Evolutionary conservation across 2,113 vertebrate species (phyloP).

Genomic region (Circaetus cinerascens): DNA sequence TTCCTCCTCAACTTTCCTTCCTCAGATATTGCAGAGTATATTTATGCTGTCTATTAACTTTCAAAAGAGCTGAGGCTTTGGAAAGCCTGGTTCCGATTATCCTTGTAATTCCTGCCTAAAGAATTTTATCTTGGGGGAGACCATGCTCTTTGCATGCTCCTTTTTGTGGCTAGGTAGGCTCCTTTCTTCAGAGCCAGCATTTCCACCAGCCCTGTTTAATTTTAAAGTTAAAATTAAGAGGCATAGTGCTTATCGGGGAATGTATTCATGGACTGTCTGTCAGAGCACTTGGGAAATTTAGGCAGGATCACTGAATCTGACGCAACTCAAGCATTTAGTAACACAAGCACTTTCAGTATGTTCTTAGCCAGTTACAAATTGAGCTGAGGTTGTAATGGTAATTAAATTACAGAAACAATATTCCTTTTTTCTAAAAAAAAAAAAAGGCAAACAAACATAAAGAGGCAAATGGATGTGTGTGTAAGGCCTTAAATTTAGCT

Average conservation of each 20-base stretch:
- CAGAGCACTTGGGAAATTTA: neutral
- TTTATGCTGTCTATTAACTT: conserved; percentile 40
- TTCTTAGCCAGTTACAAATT: neutral
- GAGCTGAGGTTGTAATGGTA: neutral
- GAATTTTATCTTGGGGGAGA: neutral
- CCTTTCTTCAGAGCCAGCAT: neutral
- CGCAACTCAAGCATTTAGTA: neutral
- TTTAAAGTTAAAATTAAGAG: neutral
- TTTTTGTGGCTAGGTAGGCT: neutral
- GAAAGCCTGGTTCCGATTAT: conserved; percentile 29
- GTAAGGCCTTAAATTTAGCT: neutral
- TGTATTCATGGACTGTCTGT: neutral
- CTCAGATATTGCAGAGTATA: neutral
- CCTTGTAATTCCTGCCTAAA: neutral
- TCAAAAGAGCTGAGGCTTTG: conserved; percentile 3
- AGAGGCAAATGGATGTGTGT: neutral
- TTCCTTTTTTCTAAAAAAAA: neutral
- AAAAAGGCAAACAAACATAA: neutral
- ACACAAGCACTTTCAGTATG: neutral
- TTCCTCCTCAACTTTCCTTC: neutral
- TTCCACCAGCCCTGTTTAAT: neutral
- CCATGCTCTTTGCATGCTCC: neutral
- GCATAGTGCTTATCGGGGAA: neutral
- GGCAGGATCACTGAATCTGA: neutral
- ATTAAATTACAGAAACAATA: neutral